A percentile compares a stretch with the other conserved stretches of the same genome.
phyloP scores from a whole-genome alignment of 2,113 vertebrate species.

The Meriones unguiculatus region DNA sequence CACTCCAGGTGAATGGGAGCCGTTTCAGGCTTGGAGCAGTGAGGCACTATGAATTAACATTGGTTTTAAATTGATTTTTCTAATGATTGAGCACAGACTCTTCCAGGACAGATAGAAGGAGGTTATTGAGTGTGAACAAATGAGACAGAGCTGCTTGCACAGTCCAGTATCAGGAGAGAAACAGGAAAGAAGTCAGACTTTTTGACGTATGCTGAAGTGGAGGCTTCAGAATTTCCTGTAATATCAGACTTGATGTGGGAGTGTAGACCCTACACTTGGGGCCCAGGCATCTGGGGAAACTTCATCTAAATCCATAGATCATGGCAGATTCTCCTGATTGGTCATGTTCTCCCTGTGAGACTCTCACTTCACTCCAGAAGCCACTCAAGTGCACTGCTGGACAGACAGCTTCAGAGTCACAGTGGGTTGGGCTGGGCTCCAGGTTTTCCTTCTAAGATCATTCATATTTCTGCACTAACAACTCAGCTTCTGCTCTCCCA shows the following conservation, averaged over 20 bases:
- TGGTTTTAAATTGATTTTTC: too few relatives aligned
- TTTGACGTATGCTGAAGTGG: too few relatives aligned
- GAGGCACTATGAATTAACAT: too few relatives aligned
- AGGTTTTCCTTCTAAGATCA: background rate
- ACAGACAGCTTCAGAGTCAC: background rate
- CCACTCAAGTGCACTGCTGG: background rate
- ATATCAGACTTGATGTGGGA: background rate
- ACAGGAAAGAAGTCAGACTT: background rate
- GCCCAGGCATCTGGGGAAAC: background rate
- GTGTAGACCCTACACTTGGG: background rate
- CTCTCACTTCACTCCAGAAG: background rate
- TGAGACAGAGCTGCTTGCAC: background rate
- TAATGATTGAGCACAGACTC: background rate
- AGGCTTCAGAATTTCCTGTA: background rate
- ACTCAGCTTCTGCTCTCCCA: background rate
- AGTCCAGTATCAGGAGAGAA: background rate
- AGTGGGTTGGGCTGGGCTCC: background rate
- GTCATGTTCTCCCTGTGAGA: background rate
- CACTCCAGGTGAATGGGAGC: too few relatives aligned
- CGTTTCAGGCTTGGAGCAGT: too few relatives aligned
- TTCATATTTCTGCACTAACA: background rate
- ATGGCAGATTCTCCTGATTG: background rate
- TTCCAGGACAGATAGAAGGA: background rate
- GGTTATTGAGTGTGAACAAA: background rate
- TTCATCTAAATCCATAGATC: background rate